A percentile compares a stretch with the other conserved stretches of the same genome.
phyloP scores from a whole-genome alignment of 2,113 vertebrate genomes.

The Microtus richardsoni region DNA sequence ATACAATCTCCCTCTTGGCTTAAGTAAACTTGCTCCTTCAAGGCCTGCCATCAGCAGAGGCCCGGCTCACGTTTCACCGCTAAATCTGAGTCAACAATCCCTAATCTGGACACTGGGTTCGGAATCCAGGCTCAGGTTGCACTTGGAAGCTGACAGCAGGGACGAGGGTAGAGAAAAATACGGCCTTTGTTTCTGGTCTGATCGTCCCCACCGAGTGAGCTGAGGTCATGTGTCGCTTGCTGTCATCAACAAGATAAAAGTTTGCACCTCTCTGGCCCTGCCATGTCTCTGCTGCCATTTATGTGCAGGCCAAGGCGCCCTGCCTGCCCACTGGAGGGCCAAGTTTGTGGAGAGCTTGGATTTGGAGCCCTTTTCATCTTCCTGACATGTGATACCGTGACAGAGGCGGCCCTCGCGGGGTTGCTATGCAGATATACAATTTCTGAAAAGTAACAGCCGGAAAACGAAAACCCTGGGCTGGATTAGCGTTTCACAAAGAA shows the following conservation, averaged over 20 bases:
- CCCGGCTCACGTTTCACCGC: slow-evolving; percentile 90
- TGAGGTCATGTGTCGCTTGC: slow-evolving; percentile 81
- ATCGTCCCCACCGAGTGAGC: slow-evolving; percentile 79
- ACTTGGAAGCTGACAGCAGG: slow-evolving; percentile 88
- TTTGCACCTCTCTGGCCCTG: slow-evolving; percentile 84
- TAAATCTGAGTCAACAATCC: slow-evolving; percentile 95
- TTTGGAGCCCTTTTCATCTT: slow-evolving; percentile 89
- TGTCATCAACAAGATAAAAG: slow-evolving; percentile 85
- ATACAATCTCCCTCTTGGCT: slow-evolving; percentile 91
- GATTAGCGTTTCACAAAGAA: slow-evolving; percentile 90
- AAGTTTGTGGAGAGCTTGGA: slow-evolving; percentile 85
- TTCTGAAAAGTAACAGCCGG: slow-evolving; percentile 93
- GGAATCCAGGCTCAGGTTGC: slow-evolving; percentile 89
- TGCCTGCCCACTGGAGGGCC: slow-evolving; percentile 78
- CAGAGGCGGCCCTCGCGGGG: slow-evolving; percentile 87
- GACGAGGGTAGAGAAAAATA: slow-evolving; percentile 84
- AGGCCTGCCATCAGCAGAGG: slow-evolving; percentile 91
- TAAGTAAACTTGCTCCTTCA: slow-evolving; percentile 89
- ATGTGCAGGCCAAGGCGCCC: slow-evolving; percentile 81
- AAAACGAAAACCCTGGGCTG: slow-evolving; percentile 89
- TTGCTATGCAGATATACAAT: slow-evolving; percentile 92
- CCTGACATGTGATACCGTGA: slow-evolving; percentile 88
- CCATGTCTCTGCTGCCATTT: slow-evolving; percentile 84
- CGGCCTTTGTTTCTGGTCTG: slow-evolving; percentile 88
- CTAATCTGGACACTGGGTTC: slow-evolving; percentile 92